Conservation (phyloP, 1,140 invertebrate genomes). For the Sinella curviseta region DNA sequence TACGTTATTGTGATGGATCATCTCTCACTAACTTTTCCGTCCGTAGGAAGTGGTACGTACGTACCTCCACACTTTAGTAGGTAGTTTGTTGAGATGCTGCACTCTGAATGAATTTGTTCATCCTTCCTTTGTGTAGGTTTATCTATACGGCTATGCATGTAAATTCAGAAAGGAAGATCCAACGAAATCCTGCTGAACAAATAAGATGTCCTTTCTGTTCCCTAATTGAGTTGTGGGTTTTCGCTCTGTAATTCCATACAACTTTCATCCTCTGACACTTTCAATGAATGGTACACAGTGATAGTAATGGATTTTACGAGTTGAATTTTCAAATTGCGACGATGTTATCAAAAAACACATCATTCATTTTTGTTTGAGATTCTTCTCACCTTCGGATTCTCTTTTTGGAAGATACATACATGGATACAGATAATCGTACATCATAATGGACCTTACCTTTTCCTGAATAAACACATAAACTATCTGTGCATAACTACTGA, state of each 20-base stretch:
- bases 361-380: neutral
- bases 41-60: no score
- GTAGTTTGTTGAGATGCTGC: no score
- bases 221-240: constrained; percentile 49
- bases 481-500: neutral
- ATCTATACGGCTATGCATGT: no score
- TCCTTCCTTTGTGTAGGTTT: neutral
- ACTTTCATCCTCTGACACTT: constrained; percentile 36
- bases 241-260: constrained; percentile 7
- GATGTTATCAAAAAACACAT: neutral
- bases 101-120: neutral
- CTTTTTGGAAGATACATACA: no score
- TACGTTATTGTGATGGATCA: no score
- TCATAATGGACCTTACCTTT: neutral
- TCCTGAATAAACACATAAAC: neutral
- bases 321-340: neutral
- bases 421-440: no score
- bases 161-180: no score
- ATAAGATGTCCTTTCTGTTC: constrained; percentile 13
- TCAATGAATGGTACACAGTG: neutral
- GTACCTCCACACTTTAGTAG: no score
- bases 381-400: neutral
- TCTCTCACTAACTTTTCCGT: no score
- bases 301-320: neutral
- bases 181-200: no score